Evolutionary conservation across 1,140 invertebrate species (phyloP), one percentile per base, ranked within the genome.

Genomic region (Caenorhabditis inopinata): DNA sequence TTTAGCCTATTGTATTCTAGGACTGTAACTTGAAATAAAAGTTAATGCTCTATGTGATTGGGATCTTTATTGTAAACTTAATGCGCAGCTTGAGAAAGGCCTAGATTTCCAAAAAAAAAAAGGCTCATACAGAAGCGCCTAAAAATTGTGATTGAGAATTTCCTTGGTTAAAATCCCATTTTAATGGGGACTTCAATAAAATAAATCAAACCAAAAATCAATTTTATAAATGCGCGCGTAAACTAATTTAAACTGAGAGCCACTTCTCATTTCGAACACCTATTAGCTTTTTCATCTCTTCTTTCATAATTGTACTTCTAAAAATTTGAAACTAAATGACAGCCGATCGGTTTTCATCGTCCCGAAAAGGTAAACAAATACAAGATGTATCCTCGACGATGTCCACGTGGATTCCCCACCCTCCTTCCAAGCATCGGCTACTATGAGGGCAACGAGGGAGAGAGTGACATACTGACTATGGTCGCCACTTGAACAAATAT

Each of bases 401-500:
- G 58, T 68, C 58, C 58, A 68, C 58, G 58, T 68, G 58, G 58
- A 68, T 68, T 38, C 38, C 58, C 7, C 12, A 18, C n/a, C 11
- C 58, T 11, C 18, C 58, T 32, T 32, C 53, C 25, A 32, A 29
- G 14, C 53, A 58, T 58, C 53, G 29, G 25, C 53, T 58, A 58
- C 53, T 58, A 32, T 58, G 53, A 32, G n/a, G 29, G 53, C 1
- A 32, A 58, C 29, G 51, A 32, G 14, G 38, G 58, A 21, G 58
- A 68, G 58, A 68, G 58, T 68, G 32, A 38, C 58, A 68, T 68
- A 68, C 23, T 38, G 32, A 68, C 58, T 68, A 68, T 68, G 58
- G 58, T 32, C 58, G 58, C 58, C 58, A 68, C 58, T 68, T 68
- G 58, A 68, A 68, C 58, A 68, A 68, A 68, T 68, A 68, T 68